Conservation (phyloP, 2,888 invertebrate species). For the Yponomeuta sedellus region DNA sequence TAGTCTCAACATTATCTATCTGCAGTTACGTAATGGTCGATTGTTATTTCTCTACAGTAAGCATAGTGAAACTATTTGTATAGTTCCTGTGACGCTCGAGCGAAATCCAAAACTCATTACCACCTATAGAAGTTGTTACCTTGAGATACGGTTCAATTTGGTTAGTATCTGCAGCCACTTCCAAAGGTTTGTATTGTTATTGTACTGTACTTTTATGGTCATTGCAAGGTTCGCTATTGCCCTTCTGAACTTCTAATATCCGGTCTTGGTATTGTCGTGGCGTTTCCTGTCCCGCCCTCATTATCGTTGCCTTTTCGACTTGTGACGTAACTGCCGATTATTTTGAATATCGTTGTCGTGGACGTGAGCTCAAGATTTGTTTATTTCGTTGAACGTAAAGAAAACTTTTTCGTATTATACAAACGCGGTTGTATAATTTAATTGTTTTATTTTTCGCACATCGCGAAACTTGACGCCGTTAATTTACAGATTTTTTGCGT, state of each 20-base stretch:
- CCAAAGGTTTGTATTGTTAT: not conserved
- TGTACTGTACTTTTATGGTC: conserved; percentile 6
- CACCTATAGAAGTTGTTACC: not conserved
- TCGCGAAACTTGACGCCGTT: too few relatives aligned
- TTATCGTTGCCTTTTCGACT: conserved; percentile 26
- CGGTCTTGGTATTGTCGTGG: conserved; percentile 51
- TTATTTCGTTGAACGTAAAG: too few relatives aligned
- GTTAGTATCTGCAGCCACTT: not conserved
- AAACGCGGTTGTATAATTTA: too few relatives aligned
- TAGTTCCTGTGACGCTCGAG: not conserved
- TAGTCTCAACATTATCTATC: not conserved
- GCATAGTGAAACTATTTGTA: not conserved
- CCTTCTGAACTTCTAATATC: conserved; percentile 55
- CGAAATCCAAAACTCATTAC: not conserved
- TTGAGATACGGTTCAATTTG: not conserved
- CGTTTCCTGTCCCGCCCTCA: conserved; percentile 58
- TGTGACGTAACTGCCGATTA: not conserved
- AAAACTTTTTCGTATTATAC: too few relatives aligned
- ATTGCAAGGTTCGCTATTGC: conserved; percentile 47
- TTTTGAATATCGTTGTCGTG: not conserved
- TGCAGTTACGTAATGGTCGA: not conserved
- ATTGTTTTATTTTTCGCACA: too few relatives aligned
- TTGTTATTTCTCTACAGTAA: not conserved
- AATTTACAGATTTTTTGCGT: too few relatives aligned
- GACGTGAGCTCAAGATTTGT: not conserved